Evolutionary conservation across 2,888 invertebrate genomes (phyloP).

Genomic region (Harpalus rubripes): DNA sequence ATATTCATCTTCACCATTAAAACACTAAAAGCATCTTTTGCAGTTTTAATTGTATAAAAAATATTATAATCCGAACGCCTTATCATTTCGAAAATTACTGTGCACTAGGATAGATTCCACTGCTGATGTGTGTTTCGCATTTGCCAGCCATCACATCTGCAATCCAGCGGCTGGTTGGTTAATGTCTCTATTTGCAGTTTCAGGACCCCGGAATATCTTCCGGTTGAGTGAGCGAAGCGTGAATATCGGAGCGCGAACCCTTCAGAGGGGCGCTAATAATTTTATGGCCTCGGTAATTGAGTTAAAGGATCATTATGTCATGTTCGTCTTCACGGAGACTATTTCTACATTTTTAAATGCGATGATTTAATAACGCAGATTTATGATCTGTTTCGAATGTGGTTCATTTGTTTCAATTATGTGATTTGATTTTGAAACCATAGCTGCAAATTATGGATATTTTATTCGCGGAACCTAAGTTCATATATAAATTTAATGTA

Average conservation of each 20-base stretch:
- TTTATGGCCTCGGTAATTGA: conserved; percentile 63
- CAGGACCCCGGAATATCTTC: conserved; percentile 45
- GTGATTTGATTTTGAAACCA: conserved; percentile 5
- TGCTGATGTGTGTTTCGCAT: not conserved
- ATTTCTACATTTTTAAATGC: conserved; percentile 43
- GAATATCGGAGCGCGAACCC: conserved; percentile 36
- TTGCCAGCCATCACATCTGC: conserved; percentile 18
- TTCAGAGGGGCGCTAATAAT: conserved; percentile 57
- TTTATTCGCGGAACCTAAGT: not conserved
- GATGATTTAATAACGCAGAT: conserved; percentile 43
- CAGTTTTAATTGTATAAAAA: too few species aligned
- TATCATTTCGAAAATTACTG: too few species aligned
- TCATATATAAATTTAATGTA: too few species aligned
- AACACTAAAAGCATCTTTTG: too few species aligned
- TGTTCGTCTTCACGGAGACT: conserved; percentile 16
- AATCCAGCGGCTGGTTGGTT: not conserved
- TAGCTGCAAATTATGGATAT: conserved; percentile 7
- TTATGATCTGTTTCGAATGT: conserved; percentile 49
- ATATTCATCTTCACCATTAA: too few species aligned
- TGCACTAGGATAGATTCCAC: too few species aligned
- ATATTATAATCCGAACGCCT: too few species aligned
- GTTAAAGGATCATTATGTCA: conserved; percentile 64
- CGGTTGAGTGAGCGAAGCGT: conserved; percentile 29
- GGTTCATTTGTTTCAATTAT: conserved; percentile 53
- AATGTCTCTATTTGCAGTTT: conserved; percentile 38